Percentiles rank a stretch among this genome's conserved stretches.
phyloP scores from a whole-genome alignment of 2,888 invertebrate species.

The Ennomos erosarius region DNA sequence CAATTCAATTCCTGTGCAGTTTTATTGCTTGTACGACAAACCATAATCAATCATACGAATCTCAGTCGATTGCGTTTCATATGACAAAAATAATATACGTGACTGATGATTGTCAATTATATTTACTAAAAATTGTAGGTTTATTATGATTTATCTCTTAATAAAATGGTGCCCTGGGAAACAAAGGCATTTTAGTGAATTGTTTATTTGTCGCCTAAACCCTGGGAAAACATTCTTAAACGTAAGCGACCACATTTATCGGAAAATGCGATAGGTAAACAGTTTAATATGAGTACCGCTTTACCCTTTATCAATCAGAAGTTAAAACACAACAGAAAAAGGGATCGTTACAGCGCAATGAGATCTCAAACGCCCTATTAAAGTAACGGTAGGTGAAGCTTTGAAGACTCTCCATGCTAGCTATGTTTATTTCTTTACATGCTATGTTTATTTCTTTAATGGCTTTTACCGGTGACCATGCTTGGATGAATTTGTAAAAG shows the following conservation, averaged over 20 bases:
- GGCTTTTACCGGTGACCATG: conserved; percentile 4
- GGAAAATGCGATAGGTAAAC: neutral
- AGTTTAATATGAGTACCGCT: conserved; percentile 19
- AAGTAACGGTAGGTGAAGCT: conserved; percentile 31
- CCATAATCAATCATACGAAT: too few species aligned
- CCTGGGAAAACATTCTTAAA: too few species aligned
- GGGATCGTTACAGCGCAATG: conserved; percentile 32
- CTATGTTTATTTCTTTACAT: conserved; percentile 19
- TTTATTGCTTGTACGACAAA: neutral
- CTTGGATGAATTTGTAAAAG: neutral
- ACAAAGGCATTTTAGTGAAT: too few species aligned
- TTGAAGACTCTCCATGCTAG: conserved; percentile 20
- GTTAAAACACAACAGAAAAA: conserved; percentile 28
- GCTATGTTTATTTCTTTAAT: conserved; percentile 21
- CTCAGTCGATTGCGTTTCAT: too few species aligned
- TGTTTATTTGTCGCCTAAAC: too few species aligned
- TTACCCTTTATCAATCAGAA: conserved; percentile 27
- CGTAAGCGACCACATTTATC: too few species aligned
- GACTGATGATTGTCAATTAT: too few species aligned
- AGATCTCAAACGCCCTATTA: conserved; percentile 32
- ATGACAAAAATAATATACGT: too few species aligned
- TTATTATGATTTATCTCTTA: too few species aligned
- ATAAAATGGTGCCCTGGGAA: too few species aligned
- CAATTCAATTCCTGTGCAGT: neutral
- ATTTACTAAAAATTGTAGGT: too few species aligned